Conservation (phyloP, 2,888 invertebrate genomes). For the Nyleta sp. region DNA sequence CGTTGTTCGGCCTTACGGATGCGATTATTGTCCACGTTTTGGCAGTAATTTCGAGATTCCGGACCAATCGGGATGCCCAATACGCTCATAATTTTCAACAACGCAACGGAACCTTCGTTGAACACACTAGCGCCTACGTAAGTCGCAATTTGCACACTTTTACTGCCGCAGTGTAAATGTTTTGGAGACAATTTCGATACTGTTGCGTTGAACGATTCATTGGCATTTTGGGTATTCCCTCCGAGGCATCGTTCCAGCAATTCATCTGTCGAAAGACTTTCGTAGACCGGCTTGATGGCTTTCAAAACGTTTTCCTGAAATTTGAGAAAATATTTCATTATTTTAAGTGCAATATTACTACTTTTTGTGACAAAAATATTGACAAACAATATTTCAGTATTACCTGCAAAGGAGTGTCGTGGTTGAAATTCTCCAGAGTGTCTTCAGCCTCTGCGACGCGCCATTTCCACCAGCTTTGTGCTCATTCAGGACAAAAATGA, state of each 20-base stretch:
- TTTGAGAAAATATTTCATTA: slow-evolving; percentile 2
- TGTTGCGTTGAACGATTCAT: not conserved
- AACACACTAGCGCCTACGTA: not conserved
- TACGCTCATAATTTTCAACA: not conserved
- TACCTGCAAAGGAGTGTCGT: slow-evolving; percentile 8
- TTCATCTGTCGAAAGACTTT: slow-evolving; percentile 2
- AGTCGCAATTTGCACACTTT: not conserved
- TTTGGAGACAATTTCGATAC: not conserved
- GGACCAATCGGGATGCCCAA: not conserved
- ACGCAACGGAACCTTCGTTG: not conserved
- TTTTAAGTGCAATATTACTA: not conserved
- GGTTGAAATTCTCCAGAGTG: slow-evolving; percentile 17
- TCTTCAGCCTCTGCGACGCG: not conserved
- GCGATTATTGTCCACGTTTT: slow-evolving; percentile 15
- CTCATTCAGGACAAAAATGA: not conserved
- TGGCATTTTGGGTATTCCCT: not conserved
- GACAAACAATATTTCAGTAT: not conserved
- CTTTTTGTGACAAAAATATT: slow-evolving; percentile 5
- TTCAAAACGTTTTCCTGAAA: slow-evolving; percentile 6
- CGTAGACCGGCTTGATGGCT: slow-evolving; percentile 3
- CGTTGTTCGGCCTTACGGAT: slow-evolving; percentile 19
- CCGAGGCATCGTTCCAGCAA: not conserved
- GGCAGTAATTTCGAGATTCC: not conserved
- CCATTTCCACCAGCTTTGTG: slow-evolving; percentile 17
- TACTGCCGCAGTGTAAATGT: not conserved